These are phyloP conservation scores for Cherax destructor DNA, from an alignment of 1,140 invertebrate genomes.

Conservation along the genomic window DNA sequence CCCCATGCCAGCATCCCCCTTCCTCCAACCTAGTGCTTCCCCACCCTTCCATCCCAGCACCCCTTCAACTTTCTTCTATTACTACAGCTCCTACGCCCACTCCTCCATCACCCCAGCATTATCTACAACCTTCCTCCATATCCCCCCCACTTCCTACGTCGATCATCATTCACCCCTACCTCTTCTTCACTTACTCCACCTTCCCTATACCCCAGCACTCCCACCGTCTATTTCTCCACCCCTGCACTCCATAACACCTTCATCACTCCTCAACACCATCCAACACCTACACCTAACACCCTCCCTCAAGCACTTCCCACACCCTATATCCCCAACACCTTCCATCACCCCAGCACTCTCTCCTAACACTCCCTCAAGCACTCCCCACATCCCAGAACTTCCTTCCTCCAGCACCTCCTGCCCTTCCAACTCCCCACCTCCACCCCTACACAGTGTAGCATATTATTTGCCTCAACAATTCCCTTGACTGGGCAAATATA, in stretches of 20 bases:
- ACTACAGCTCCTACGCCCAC: too few relatives aligned
- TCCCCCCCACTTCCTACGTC: too few relatives aligned
- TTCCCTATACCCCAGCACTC: background rate
- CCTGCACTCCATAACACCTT: too few relatives aligned
- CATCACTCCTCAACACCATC: too few relatives aligned
- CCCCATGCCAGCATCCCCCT: too few relatives aligned
- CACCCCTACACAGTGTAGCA: background rate
- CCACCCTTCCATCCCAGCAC: background rate
- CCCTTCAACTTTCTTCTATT: too few relatives aligned
- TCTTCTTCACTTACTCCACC: background rate
- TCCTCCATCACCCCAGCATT: too few relatives aligned
- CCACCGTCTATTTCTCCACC: background rate
- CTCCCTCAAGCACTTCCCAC: background rate
- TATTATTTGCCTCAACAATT: background rate
- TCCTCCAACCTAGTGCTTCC: background rate
- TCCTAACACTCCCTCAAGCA: background rate
- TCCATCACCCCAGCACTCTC: background rate
- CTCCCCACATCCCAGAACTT: background rate
- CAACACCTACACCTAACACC: background rate
- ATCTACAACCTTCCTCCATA: too few relatives aligned
- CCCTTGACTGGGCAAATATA: slow-evolving; percentile 1
- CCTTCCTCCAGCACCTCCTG: background rate
- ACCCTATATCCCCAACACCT: background rate
- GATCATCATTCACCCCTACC: too few relatives aligned
- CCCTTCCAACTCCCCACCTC: background rate